phyloP scores from a whole-genome alignment of 2,888 invertebrate genomes.

The Amphipoea lucens region DNA sequence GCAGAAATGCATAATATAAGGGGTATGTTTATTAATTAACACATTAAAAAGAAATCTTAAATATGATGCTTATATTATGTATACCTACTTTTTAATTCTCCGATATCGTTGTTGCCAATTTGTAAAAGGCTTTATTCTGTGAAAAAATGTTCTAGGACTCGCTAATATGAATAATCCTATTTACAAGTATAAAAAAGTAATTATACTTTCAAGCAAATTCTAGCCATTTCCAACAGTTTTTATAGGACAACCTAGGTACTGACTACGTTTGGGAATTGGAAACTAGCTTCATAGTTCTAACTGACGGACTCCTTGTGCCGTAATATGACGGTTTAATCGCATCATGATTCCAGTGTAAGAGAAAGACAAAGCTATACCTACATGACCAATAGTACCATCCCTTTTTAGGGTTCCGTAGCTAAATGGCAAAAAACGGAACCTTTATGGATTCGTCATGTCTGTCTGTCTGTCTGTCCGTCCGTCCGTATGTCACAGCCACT shows the following conservation, averaged over 20 bases:
- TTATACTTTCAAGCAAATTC: conserved; percentile 19
- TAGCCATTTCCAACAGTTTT: neutral
- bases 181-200: conserved; percentile 3
- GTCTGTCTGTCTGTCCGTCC: no score
- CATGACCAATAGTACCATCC: no score
- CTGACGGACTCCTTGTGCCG: neutral
- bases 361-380: no score
- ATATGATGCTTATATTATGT: no score
- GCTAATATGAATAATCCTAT: neutral
- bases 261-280: neutral
- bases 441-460: no score
- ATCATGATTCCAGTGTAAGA: no score
- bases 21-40: neutral
- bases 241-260: neutral
- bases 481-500: no score
- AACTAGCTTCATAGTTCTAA: neutral
- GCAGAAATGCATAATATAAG: neutral
- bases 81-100: neutral
- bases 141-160: neutral
- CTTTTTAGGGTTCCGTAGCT: no score
- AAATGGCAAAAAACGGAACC: no score
- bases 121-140: neutral
- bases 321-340: no score
- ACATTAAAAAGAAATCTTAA: no score
- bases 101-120: neutral